Percentiles rank a stretch among this genome's conserved stretches.
Evolutionary conservation across 2,888 invertebrate genomes (phyloP).

Genomic region (Nematopogon swammerdamellus): DNA sequence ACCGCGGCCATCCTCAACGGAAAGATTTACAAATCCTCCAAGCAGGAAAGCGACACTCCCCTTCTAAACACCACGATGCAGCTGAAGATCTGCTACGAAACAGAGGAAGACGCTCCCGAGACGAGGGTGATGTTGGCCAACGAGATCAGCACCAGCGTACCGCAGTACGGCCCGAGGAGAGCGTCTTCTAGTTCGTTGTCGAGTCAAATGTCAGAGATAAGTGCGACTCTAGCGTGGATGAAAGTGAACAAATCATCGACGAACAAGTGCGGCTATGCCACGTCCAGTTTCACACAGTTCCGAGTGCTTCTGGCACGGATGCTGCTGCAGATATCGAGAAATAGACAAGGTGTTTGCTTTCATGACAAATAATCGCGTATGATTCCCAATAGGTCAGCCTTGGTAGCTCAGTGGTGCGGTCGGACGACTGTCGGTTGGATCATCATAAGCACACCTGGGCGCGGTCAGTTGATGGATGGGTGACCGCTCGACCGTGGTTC

Average conservation of each 20-base stretch:
- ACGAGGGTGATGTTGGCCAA: conserved; percentile 37
- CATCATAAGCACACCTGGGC: too few species aligned
- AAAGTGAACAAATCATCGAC: conserved; percentile 48
- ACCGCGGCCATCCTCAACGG: conserved; percentile 60
- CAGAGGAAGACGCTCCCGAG: conserved; percentile 29
- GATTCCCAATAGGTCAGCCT: too few species aligned
- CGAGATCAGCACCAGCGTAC: conserved; percentile 38
- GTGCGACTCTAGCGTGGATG: conserved; percentile 46
- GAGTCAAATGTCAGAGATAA: conserved; percentile 32
- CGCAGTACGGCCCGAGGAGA: conserved; percentile 28
- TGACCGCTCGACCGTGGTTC: too few species aligned
- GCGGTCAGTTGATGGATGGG: too few species aligned
- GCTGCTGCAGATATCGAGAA: conserved; percentile 58
- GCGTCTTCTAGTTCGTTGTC: conserved; percentile 32
- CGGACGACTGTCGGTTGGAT: too few species aligned
- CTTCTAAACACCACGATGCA: conserved; percentile 27
- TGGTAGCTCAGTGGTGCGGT: too few species aligned
- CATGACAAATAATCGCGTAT: too few species aligned
- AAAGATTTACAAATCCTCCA: conserved; percentile 39
- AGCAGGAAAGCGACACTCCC: conserved; percentile 19
- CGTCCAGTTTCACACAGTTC: conserved; percentile 58
- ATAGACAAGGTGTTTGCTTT: conserved; percentile 42
- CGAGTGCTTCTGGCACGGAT: conserved; percentile 56
- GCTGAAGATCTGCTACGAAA: conserved; percentile 38
- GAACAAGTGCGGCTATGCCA: conserved; percentile 39